Percentiles rank a stretch among this genome's conserved stretches.
Conservation (phyloP, 2,888 invertebrate genomes). For the Tineola bisselliella region DNA sequence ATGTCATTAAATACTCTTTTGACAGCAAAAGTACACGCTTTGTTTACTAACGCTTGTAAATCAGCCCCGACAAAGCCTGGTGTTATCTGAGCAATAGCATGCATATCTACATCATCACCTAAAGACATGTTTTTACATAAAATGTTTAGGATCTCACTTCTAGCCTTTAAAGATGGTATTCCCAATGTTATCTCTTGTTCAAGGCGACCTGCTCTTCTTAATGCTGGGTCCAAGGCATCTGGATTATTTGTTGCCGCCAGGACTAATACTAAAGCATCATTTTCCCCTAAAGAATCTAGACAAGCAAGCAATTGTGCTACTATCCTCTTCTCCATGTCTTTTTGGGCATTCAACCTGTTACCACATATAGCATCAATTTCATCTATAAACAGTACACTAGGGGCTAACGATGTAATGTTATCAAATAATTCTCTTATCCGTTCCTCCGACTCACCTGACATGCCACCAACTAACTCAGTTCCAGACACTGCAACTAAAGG, state of each 20-base stretch:
- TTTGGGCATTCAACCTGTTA: slow-evolving; percentile 87
- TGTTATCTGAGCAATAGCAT: slow-evolving; percentile 81
- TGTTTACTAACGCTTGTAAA: slow-evolving; percentile 83
- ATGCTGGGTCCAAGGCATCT: slow-evolving; percentile 90
- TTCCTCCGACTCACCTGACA: slow-evolving; percentile 96
- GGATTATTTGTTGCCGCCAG: slow-evolving; percentile 97
- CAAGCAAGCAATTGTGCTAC: slow-evolving; percentile 92
- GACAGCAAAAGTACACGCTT: slow-evolving; percentile 89
- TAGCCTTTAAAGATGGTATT: slow-evolving; percentile 87
- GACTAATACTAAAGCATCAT: slow-evolving; percentile 76
- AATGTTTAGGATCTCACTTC: slow-evolving; percentile 79
- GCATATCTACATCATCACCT: slow-evolving; percentile 75
- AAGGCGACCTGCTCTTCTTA: slow-evolving; percentile 91
- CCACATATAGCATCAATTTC: slow-evolving; percentile 97
- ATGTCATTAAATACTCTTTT: slow-evolving; percentile 66
- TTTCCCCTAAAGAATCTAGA: slow-evolving; percentile 77
- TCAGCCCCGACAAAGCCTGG: slow-evolving; percentile 98
- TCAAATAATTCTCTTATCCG: slow-evolving; percentile 92
- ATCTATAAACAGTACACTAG: slow-evolving; percentile 92
- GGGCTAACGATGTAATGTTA: slow-evolving; percentile 77
- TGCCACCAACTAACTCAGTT: slow-evolving; percentile 92
- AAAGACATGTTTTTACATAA: slow-evolving; percentile 78
- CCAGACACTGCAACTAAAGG: slow-evolving; percentile 89
- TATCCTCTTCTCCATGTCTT: slow-evolving; percentile 96
- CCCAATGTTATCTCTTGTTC: slow-evolving; percentile 94